A percentile compares a stretch with the other conserved stretches of the same genome.
These are phyloP conservation scores for Amphipoea oculea DNA, from an alignment of 2,888 invertebrate genomes.

Conservation along the genomic window DNA sequence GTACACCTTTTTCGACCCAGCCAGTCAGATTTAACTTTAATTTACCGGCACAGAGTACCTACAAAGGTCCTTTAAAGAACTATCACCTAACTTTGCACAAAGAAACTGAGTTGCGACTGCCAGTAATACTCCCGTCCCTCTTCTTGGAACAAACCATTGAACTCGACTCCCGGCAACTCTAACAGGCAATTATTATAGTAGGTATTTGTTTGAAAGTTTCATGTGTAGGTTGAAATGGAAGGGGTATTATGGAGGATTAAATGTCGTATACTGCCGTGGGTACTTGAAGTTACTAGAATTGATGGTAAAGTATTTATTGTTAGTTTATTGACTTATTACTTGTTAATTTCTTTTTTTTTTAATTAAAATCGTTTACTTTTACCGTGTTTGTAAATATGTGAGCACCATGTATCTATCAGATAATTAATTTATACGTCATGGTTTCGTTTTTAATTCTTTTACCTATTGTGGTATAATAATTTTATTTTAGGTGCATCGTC, in stretches of 20 bases:
- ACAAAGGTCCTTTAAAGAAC: constrained; percentile 7
- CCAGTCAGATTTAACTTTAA: not conserved
- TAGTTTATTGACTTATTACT: not conserved
- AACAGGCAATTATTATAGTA: constrained; percentile 33
- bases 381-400: too few relatives aligned
- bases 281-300: not conserved
- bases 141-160: constrained; percentile 22
- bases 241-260: constrained; percentile 4
- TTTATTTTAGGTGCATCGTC: too few relatives aligned
- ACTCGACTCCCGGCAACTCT: constrained; percentile 27
- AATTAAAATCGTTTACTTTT: too few relatives aligned
- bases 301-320: not conserved
- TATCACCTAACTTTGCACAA: constrained; percentile 12
- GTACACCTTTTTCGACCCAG: not conserved
- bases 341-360: too few relatives aligned
- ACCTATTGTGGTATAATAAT: too few relatives aligned
- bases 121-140: not conserved
- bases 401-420: too few relatives aligned
- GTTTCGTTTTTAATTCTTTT: too few relatives aligned
- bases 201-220: constrained; percentile 38
- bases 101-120: not conserved
- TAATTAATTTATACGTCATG: too few relatives aligned
- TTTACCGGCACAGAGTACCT: not conserved
- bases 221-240: constrained; percentile 32
- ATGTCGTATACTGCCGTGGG: not conserved